Conservation (phyloP, 1,140 invertebrate species). For the Lutraria rhynchaena region DNA sequence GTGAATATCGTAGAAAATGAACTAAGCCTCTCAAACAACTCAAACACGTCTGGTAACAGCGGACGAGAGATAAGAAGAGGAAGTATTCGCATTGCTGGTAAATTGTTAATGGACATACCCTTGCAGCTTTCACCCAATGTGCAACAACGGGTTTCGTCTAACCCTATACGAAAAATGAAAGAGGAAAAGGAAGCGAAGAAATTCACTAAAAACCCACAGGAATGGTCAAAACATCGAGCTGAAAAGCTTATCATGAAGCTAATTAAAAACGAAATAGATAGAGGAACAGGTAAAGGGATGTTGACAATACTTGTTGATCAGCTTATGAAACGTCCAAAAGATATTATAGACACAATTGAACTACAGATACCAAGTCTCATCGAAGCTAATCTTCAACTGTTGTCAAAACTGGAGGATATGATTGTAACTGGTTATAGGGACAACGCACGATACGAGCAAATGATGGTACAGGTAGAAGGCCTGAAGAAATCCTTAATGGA, state of each 20-base stretch:
- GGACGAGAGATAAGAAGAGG: background rate
- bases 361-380: slow-evolving; percentile 28
- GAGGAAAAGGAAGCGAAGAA: background rate
- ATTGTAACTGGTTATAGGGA: background rate
- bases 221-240: slow-evolving; percentile 38
- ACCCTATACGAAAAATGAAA: slow-evolving; percentile 1
- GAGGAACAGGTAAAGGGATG: background rate
- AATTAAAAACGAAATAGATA: slow-evolving; percentile 8
- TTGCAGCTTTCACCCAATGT: background rate
- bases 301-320: slow-evolving; percentile 27
- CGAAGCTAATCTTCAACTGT: slow-evolving; percentile 30
- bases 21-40: background rate
- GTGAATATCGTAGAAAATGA: slow-evolving; percentile 29
- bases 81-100: background rate
- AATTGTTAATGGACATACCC: background rate
- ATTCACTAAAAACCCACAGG: slow-evolving; percentile 40
- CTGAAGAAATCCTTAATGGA: slow-evolving; percentile 25
- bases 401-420: slow-evolving; percentile 16
- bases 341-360: slow-evolving; percentile 30
- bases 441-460: slow-evolving; percentile 16
- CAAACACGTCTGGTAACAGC: background rate
- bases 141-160: slow-evolving; percentile 3
- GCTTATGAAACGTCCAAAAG: slow-evolving; percentile 41
- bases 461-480: slow-evolving; percentile 43
- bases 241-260: slow-evolving; percentile 42